phyloP scores from a whole-genome alignment of 2,113 vertebrate genomes.

The Plecturocebus donacophilus region DNA sequence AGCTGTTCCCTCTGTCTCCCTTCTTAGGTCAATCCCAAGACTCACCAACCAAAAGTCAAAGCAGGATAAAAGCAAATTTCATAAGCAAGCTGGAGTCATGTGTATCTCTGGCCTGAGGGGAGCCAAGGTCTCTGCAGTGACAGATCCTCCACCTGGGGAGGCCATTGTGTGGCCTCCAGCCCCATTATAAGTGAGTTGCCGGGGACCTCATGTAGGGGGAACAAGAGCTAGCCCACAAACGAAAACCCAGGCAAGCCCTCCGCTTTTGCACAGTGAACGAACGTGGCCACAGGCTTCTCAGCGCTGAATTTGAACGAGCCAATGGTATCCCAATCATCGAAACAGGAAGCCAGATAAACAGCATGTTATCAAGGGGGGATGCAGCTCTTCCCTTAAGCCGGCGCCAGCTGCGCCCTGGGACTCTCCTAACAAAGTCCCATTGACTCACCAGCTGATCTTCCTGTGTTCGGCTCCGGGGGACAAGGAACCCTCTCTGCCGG shows the following conservation, averaged over 20 bases:
- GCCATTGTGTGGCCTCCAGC: no score
- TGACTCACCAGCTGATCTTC: constrained; percentile 58
- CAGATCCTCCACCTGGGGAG: not conserved
- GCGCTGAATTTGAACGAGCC: constrained; percentile 70
- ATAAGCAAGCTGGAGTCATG: not conserved
- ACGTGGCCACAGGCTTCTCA: constrained; percentile 33
- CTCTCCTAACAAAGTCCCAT: constrained; percentile 60
- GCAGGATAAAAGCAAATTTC: not conserved
- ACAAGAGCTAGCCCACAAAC: no score
- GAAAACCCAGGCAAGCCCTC: not conserved
- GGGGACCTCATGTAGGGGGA: not conserved
- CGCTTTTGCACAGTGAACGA: not conserved
- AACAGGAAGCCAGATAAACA: constrained; percentile 77
- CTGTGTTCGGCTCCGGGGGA: not conserved
- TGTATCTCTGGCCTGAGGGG: not conserved
- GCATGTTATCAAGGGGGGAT: constrained; percentile 39
- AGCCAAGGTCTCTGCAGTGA: not conserved
- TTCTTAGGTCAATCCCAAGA: not conserved
- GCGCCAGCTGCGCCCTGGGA: constrained; percentile 71
- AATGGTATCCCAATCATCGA: constrained; percentile 55
- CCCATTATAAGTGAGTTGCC: not conserved
- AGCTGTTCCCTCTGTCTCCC: not conserved
- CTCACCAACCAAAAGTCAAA: not conserved
- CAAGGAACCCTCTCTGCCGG: not conserved
- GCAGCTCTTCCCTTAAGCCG: constrained; percentile 56